Conservation (phyloP, 2,113 vertebrate genomes). For the Anser brachyrhynchus region DNA sequence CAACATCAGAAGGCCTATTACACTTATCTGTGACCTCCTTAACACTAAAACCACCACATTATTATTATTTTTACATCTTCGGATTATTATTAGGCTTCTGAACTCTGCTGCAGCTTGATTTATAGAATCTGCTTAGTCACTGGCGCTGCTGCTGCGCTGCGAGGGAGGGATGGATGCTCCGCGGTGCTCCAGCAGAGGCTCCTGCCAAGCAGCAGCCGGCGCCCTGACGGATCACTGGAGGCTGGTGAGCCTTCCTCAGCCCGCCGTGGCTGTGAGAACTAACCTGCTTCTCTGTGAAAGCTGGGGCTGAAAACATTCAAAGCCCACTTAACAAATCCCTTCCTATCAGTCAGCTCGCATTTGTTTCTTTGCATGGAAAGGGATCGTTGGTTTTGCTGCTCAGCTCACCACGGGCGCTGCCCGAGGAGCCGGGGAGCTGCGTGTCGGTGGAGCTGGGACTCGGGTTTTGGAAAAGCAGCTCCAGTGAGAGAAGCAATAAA, state of each 20-base stretch:
- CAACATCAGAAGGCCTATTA: conserved; percentile 46
- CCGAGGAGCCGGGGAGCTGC: not conserved
- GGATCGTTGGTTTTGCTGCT: not conserved
- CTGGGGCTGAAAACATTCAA: not conserved
- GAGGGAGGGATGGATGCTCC: conserved; percentile 10
- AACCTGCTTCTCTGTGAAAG: not conserved
- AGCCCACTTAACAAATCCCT: not conserved
- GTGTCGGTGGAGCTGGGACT: not conserved
- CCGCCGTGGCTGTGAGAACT: not conserved
- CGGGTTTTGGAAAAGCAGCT: not conserved
- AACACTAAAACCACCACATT: conserved; percentile 2
- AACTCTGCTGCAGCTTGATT: conserved; percentile 60
- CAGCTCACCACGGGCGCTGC: not conserved
- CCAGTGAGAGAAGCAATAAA: not conserved
- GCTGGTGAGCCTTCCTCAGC: not conserved
- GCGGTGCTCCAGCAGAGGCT: not conserved
- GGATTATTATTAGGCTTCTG: conserved; percentile 48
- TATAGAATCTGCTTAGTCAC: conserved; percentile 71
- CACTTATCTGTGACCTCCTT: conserved; percentile 59
- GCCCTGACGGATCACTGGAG: conserved; percentile 51
- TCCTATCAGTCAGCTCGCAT: accelerated
- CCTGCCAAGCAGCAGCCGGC: conserved; percentile 49
- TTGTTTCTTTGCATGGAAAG: not conserved
- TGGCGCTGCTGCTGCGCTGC: conserved; percentile 41
- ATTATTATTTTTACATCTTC: conserved; percentile 29